Evolutionary conservation across 1,140 invertebrate species (phyloP).

Genomic region (Elysia chlorotica): DNA sequence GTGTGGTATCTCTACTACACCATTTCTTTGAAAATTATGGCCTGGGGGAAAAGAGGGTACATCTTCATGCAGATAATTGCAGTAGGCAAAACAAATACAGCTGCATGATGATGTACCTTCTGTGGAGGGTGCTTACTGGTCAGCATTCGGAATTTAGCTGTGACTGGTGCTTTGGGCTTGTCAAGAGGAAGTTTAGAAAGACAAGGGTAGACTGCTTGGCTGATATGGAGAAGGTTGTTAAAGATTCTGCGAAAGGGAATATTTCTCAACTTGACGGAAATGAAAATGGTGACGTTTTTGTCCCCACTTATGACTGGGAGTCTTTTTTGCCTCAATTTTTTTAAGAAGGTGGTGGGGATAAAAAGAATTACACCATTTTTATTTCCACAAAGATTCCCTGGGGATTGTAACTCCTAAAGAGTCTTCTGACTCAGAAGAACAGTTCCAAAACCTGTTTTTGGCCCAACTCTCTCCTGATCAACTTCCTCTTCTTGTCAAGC

Average conservation of each 20-base stretch:
- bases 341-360: too few relatives aligned
- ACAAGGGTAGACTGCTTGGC: neutral
- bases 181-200: neutral
- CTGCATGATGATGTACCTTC: neutral
- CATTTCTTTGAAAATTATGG: neutral
- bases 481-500: neutral
- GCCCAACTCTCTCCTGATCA: neutral
- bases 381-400: neutral
- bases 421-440: neutral
- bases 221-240: neutral
- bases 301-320: neutral
- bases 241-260: neutral
- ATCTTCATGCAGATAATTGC: neutral
- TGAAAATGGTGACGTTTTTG: neutral
- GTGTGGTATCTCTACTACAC: neutral
- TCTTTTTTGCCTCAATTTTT: neutral
- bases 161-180: neutral
- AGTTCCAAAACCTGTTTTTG: neutral
- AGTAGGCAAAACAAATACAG: neutral
- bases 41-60: neutral
- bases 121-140: neutral
- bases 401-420: neutral
- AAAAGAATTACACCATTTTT: neutral
- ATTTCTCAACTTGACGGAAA: neutral
- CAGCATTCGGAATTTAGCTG: neutral